Evolutionary conservation across 2,888 invertebrate genomes (phyloP).

Genomic region (Sinodicranocentrus sp.): DNA sequence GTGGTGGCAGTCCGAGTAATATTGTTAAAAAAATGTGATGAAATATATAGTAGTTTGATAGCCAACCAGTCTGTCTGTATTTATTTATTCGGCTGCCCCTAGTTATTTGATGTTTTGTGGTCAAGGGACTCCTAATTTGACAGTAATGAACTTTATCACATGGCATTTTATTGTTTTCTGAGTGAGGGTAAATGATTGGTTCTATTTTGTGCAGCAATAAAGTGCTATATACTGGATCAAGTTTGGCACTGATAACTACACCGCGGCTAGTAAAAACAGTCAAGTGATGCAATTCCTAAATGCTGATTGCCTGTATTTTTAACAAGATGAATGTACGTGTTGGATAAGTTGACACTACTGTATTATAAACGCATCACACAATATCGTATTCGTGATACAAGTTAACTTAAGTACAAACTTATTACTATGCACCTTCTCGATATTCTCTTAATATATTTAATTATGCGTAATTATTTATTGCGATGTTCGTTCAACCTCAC

Average conservation of each 20-base stretch:
- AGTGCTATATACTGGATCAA: neutral
- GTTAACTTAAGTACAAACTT: conserved; percentile 37
- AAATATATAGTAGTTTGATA: conserved; percentile 31
- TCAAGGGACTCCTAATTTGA: conserved; percentile 51
- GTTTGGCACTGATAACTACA: neutral
- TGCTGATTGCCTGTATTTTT: neutral
- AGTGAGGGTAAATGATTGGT: neutral
- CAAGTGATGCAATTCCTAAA: neutral
- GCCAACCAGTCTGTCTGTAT: conserved; percentile 4
- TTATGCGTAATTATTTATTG: conserved; percentile 39
- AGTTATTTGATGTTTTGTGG: conserved; percentile 22
- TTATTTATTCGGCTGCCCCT: too few species aligned
- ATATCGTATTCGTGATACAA: neutral
- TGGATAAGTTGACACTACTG: too few species aligned
- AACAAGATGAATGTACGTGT: neutral
- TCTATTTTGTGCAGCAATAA: too few species aligned
- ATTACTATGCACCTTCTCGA: conserved; percentile 9
- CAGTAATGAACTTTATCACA: conserved; percentile 53
- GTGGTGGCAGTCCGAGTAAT: conserved; percentile 10
- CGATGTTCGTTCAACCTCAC: conserved; percentile 7
- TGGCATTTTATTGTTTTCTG: neutral
- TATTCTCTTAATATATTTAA: conserved; percentile 15
- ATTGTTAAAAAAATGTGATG: conserved; percentile 27
- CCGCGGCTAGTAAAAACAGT: neutral
- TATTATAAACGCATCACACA: too few species aligned